These are phyloP conservation scores for Exaiptasia diaphana DNA, from an alignment of 64 coral and sea anemone species.

Conservation along the genomic window DNA sequence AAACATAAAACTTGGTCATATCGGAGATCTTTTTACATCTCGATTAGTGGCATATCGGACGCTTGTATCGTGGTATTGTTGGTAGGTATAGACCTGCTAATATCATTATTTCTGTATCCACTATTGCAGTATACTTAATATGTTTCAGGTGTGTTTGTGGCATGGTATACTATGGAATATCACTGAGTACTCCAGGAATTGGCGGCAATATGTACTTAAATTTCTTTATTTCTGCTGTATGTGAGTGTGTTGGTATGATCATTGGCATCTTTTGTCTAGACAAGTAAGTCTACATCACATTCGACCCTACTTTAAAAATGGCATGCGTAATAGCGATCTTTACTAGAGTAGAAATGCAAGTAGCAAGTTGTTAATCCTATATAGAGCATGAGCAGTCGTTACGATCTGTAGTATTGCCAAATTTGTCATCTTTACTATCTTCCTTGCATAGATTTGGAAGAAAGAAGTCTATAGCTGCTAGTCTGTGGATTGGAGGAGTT, in stretches of 20 bases:
- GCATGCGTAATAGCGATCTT: too few relatives aligned
- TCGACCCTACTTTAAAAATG: too few relatives aligned
- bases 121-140: neutral
- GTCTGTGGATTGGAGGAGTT: conserved; percentile 35
- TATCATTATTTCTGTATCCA: neutral
- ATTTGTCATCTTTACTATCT: too few relatives aligned
- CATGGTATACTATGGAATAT: conserved; percentile 55
- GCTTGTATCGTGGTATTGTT: conserved; percentile 41
- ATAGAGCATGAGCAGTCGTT: too few relatives aligned
- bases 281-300: too few relatives aligned
- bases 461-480: conserved; percentile 32
- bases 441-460: conserved; percentile 27
- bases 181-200: conserved; percentile 22
- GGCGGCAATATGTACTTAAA: conserved; percentile 57
- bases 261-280: neutral
- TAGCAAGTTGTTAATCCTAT: too few relatives aligned
- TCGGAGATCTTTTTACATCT: conserved; percentile 69
- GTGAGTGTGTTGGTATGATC: neutral
- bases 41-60: conserved; percentile 1
- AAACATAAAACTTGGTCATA: conserved; percentile 44
- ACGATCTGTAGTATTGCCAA: too few relatives aligned
- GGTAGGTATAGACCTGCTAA: neutral
- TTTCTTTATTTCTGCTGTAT: conserved; percentile 25
- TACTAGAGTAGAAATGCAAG: too few relatives aligned
- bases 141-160: conserved; percentile 36